Evolutionary conservation across 2,888 invertebrate species (phyloP), one percentile per base, ranked within the genome.

Genomic region (Cheilosia impressa): DNA sequence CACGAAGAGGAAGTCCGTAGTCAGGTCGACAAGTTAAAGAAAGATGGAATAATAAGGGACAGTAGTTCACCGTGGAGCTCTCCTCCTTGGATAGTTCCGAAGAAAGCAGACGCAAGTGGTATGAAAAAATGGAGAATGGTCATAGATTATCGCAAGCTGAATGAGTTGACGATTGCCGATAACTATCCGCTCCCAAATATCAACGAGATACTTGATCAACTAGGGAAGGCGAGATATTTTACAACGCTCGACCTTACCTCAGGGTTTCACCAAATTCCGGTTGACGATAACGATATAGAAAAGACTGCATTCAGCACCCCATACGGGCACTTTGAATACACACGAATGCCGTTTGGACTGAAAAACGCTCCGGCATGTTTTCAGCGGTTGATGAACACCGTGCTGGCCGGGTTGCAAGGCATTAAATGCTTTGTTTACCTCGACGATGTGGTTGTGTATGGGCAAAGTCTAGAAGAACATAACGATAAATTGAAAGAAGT

Each of bases 111-210:
- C 15, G 50, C 57, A 15, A 60, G 34, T 15, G 60, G 53, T 10
- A 62, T 34, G 0, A 60, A 72, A 5, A 69, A 69, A n/a, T 66
- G 66, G 53, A 55, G 65, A 22, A 75, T 65, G 65, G 75, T 75
- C 4, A 63, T 71, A 13, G 63, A 78, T 15, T 71, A 71, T 22
- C 63, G 65, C 1, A 78, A 65, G 2, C 63, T 63, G 17, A 69
- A 69, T 15, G 65, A 71, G 63, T 19, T 57, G 41, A 78, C 71
- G 17, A 65, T 58, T 10, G 22, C 50, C 1, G 38, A 75, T 63
- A 75, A 75, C 31, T 65, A 65, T 38, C 65, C 57, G 22, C 47
- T 65, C 10, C 38, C 24, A 24, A 50, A 71, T 24, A 65, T 65
- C 6, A 63, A 63, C 2, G 63, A 73, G 65, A 73, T 73, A 5